Base-by-base conservation (phyloP, 1,140 invertebrate species). In the Melanaphis sacchari region DNA sequence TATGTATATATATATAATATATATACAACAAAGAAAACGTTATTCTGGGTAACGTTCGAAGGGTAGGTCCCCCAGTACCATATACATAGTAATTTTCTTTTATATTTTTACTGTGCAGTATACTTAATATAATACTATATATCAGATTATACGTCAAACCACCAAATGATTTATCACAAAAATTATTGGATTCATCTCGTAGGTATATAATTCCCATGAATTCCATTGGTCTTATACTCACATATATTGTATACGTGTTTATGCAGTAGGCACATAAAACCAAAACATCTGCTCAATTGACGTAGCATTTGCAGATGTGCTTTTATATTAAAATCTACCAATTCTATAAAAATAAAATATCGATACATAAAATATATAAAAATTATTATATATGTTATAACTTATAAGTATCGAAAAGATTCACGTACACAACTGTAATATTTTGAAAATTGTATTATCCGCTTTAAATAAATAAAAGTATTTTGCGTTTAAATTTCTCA, bases 61-160 rank as follows among this genome's bases (percentile, higher is more conserved):
- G 81, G 81, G 81, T 82, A 38, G 21, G 22, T 40, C 81, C 81
- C 36, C 46, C n/a, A n/a, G n/a, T n/a, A n/a, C 24, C 26, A 26
- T 54, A 54, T 66, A 66, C 31, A 66, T 4, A n/a, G 15, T 66
- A n/a, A 82, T 82, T 38, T 82, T 9, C 81, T 82, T 82, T 82
- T 24, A 82, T 82, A 40, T 82, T 38, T 38, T 82, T 82, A 82
- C 81, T 82, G 81, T 36, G 81, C 81, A 82, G 81, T 82, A 38
- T 18, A 82, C 36, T 46, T 46, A 46, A 40, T 38, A 18, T 81
- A 36, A 66, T 66, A 66, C 15, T 82, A 40, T 82, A 24, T 82
- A 82, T 38, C 81, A 40, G 81, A 82, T 82, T 82, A 24, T 82
- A 82, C 81, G 81, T 82, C 81, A 82, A 82, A 82, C 81, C 6